Evolutionary conservation across 2,113 vertebrate species (phyloP), one percentile per base, ranked within the genome.

Genomic region (Rafetus swinhoei): DNA sequence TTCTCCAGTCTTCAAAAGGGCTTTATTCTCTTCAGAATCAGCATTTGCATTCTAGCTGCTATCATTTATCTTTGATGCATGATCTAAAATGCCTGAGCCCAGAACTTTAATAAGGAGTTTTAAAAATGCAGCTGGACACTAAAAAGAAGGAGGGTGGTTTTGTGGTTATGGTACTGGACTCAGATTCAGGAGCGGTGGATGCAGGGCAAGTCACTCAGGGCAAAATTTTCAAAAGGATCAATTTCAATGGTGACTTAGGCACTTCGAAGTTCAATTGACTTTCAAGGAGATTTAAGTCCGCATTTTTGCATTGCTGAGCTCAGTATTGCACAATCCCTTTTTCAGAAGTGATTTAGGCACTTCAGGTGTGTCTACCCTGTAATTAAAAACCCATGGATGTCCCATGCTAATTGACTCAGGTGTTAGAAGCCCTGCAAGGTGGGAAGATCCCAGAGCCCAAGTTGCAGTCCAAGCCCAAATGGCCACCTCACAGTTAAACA

Each of bases 1-100:
- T 85, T 93, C 91, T 86, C 19, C 85, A 83, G 90, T 89, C 87
- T 97, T 97, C 97, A 97, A 96, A 97, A 96, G 88, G 54, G 76
- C 81, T 96, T 95, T 95, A 84, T 93, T 96, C 97, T 96, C 93
- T 95, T 95, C 88, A 77, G 95, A 95, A 92, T 69, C 21, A 80
- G 85, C 88, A 92, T 96, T 96, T 91, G 91, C 82, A 79, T 94
- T 93, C 93, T 79, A 55, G 57, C 89, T 91, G 94, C 90, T 95
- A 3, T 83, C 79, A 82, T 59, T 79, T 59, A 91, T 84, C 94
- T 94, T 96, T 95, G 94, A 97, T 92, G 93, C 24, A 0, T 86
- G 72, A 35, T 95, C 88, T 60, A 84, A 59, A 85, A 82, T 80
- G 90, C 39, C 81, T 92, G 85, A 95, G 84, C 81, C 53, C 35